Evolutionary conservation across 2,113 vertebrate genomes (phyloP), one percentile per base, ranked within the genome.

Genomic region (Motacilla alba): DNA sequence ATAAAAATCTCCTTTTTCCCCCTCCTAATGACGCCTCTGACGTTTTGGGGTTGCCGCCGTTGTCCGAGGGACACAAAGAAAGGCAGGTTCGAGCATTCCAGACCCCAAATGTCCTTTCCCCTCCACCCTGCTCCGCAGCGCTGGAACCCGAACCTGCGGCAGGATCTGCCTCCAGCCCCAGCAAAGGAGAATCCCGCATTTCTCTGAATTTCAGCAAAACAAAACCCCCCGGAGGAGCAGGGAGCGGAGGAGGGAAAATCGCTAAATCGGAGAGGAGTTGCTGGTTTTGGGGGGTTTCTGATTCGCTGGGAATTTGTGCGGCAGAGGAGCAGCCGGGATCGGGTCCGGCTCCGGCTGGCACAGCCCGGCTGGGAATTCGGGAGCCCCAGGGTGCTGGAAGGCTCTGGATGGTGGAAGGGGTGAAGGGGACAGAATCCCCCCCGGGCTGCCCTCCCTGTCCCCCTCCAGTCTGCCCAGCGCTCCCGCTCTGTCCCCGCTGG

Each of bases 281-380:
- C 15, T 9, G n/a, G 1, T 21, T 74, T 7, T 68, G 6, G 10
- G 5, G 12, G 1, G 4, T 23, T 35, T 62, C 3, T 4, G 33
- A 24, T 53, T 30, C 10, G 2, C 18, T 44, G 47, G 41, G 22
- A 1, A 26, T 83, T 60, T 12, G 35, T 10, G 20, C 1, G 2
- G 44, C 24, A 6, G 15, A 21, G 2, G 15, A 23, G 14, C 8
- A 3, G 72, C 9, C 2, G 12, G 49, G 46, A 46, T 58, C 33
- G 1, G 19, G 2, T 5, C 10, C 27, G 1, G 23, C 14, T 23
- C 11, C 1, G 11, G 10, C 44, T 7, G n/a, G n/a, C 35, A 35
- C 35, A 35, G 35, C 35, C 19, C 4, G 14, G 11, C 5, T 4
- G 28, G 46, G 46, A 21, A 35, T 66, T 9, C 0, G 53, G 75